Evolutionary conservation across 2,113 vertebrate genomes (phyloP).

Genomic region (Spizaetus ornatus): DNA sequence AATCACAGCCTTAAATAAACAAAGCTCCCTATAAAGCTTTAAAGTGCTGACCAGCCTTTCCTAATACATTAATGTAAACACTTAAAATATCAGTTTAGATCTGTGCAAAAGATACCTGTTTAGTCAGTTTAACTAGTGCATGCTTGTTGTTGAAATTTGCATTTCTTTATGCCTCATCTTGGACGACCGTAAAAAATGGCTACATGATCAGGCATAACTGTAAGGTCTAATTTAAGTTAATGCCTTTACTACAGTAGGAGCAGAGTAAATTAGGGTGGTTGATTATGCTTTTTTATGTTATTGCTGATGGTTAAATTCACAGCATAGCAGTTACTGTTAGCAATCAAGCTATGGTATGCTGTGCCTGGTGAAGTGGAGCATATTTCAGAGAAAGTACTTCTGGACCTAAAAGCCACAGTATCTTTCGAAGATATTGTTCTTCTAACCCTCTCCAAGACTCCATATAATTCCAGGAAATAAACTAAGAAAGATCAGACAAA

Average conservation of each 20-base stretch:
- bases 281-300: background rate
- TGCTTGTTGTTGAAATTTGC: slow-evolving; percentile 19
- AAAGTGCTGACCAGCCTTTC: background rate
- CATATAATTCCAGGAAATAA: slow-evolving; percentile 25
- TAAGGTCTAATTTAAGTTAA: slow-evolving; percentile 35
- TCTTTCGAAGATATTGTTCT: background rate
- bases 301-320: background rate
- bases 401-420: background rate
- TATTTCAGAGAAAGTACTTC: background rate
- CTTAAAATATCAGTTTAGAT: background rate
- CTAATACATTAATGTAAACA: background rate
- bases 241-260: background rate
- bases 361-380: background rate
- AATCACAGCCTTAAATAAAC: background rate
- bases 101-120: background rate
- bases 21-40: background rate
- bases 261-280: slow-evolving; percentile 29
- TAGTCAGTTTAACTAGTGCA: background rate
- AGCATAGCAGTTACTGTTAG: background rate
- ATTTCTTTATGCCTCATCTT: slow-evolving; percentile 7
- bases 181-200: background rate
- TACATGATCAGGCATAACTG: background rate
- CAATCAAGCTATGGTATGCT: background rate
- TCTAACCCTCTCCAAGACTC: background rate
- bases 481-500: background rate